These are phyloP conservation scores for Macrotus californicus DNA, from an alignment of 2,113 vertebrate genomes.

Conservation along the genomic window DNA sequence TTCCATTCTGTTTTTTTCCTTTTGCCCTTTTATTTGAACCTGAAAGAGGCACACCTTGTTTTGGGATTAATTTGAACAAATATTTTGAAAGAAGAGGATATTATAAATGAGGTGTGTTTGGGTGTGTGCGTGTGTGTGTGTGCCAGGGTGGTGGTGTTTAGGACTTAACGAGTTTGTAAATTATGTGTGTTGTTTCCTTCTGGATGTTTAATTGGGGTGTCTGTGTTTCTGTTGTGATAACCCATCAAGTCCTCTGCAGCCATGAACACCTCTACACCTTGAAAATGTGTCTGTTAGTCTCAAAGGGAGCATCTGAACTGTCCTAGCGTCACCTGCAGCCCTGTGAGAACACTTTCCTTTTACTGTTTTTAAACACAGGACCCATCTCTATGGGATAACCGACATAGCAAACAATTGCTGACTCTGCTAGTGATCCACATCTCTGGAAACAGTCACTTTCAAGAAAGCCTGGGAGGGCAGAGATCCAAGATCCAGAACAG, in stretches of 20 bases:
- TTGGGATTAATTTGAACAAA: neutral
- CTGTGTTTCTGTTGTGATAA: neutral
- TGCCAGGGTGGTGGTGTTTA: neutral
- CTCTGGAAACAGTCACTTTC: neutral
- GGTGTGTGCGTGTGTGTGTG: too few relatives aligned
- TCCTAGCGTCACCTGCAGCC: rapidly evolving
- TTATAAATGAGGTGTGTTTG: neutral
- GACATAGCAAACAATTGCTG: rapidly evolving
- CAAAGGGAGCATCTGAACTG: neutral
- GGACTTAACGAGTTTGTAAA: neutral
- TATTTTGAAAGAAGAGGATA: neutral
- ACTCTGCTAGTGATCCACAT: neutral
- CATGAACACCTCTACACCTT: neutral
- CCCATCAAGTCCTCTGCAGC: neutral
- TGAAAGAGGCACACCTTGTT: neutral
- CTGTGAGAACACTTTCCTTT: neutral
- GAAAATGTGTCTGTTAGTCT: neutral
- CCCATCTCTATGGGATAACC: neutral
- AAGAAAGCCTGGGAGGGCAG: neutral
- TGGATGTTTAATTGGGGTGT: neutral
- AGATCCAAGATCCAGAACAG: neutral
- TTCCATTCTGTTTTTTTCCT: neutral
- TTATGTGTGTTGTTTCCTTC: neutral
- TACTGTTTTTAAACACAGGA: neutral
- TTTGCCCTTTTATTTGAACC: neutral